Evolutionary conservation across 2,797 vertebrate genomes (phyloP).

Genomic region (Emys orbicularis): DNA sequence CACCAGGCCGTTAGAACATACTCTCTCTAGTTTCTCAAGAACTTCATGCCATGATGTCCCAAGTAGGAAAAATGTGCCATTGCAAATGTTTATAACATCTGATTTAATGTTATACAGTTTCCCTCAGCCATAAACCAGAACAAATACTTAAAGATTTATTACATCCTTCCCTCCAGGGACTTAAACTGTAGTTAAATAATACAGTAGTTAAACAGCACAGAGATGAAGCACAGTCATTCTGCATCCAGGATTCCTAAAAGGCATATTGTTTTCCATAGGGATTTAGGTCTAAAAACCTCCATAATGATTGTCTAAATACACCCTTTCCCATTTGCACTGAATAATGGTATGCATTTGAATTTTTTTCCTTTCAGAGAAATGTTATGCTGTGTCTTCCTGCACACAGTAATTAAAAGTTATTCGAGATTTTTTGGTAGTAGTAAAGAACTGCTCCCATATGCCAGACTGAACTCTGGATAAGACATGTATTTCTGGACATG

Average conservation of each 20-base stretch:
- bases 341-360: background rate
- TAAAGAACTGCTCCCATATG: background rate
- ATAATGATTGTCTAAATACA: slow-evolving; percentile 56
- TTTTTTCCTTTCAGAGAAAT: background rate
- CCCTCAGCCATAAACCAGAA: slow-evolving; percentile 78
- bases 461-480: background rate
- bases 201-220: slow-evolving; percentile 60
- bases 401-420: background rate
- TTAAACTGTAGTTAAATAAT: slow-evolving; percentile 77
- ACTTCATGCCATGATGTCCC: slow-evolving; percentile 63
- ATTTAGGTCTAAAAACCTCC: slow-evolving; percentile 72
- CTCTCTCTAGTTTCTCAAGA: slow-evolving; percentile 54
- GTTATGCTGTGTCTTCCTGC: background rate
- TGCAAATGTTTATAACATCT: slow-evolving; percentile 76
- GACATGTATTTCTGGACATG: background rate
- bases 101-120: slow-evolving; percentile 75
- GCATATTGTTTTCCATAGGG: slow-evolving; percentile 69
- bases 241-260: slow-evolving; percentile 68
- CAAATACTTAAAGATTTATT: slow-evolving; percentile 82
- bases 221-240: slow-evolving; percentile 65
- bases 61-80: slow-evolving; percentile 66
- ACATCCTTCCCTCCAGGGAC: slow-evolving; percentile 76
- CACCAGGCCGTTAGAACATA: background rate
- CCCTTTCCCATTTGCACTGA: slow-evolving; percentile 29
- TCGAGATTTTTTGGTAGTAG: background rate